Base-by-base conservation (phyloP, 2,797 vertebrate genomes). In the Agapornis canus region DNA sequence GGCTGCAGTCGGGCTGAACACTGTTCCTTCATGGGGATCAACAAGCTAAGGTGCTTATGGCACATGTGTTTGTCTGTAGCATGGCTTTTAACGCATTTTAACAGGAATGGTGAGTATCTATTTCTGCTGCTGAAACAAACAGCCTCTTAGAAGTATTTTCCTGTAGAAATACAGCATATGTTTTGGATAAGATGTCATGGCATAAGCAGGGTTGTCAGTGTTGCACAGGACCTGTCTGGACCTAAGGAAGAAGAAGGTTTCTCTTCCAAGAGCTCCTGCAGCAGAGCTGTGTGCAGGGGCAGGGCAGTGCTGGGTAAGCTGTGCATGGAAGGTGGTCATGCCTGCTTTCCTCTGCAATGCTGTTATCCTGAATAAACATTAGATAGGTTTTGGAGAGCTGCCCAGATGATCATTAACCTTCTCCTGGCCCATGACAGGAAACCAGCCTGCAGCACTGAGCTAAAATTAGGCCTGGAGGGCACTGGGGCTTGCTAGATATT, bases 331-430 rank as follows among this genome's bases (percentile, higher is more conserved):
- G 81, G 88, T 88, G 91, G 80, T 90, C 90, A 91, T 2, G 26
- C 93, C 86, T 84, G 93, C 78, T 79, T 94, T 95, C 78, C 86
- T 91, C 96, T 82, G 93, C 95, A 97, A 89, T 96, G 94, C 92
- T 96, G 92, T 87, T 95, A 79, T 90, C 75, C 94, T 95, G 93
- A 96, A 97, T 95, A 96, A 96, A 97, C 93, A 96, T 94, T 89
- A 94, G 89, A 61, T 85, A 93, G 81, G 70, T 29, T 90, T 90
- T 96, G 93, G 95, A 92, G 83, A 77, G 71, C 86, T 95, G 96
- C 95, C 96, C 92, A 92, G 95, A 86, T 79, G 70, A 89, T 96
- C 93, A 94, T 96, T 96, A 96, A 95, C 93, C 94, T 95, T 90
- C 88, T 94, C 86, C 73, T 95, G 90, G 88, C 80, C 94, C 88